These are phyloP conservation scores for Sebastes cheni DNA, from an alignment of 2,797 vertebrate genomes.

Conservation along the genomic window DNA sequence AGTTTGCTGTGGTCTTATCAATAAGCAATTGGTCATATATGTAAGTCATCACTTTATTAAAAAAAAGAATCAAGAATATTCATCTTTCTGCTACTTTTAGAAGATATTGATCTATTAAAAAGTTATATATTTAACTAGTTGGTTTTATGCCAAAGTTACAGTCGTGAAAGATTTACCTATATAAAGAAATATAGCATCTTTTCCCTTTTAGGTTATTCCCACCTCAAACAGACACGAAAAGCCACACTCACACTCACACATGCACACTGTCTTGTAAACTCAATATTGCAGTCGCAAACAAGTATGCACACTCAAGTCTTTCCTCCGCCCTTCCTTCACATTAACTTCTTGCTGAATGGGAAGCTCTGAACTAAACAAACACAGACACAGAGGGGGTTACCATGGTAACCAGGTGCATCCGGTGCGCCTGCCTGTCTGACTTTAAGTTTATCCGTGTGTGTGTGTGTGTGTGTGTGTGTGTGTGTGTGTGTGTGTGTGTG, in stretches of 20 bases:
- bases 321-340: slow-evolving; percentile 1
- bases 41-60: neutral
- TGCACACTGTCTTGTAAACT: neutral
- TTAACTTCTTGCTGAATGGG: slow-evolving; percentile 49
- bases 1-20: neutral
- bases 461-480: neutral
- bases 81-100: neutral
- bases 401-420: slow-evolving; percentile 43
- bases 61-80: neutral
- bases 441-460: neutral
- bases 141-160: neutral
- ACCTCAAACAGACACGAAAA: neutral
- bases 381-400: slow-evolving; percentile 26
- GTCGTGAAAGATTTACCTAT: neutral
- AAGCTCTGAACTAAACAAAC: slow-evolving; percentile 12
- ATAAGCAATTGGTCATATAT: neutral
- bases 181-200: neutral
- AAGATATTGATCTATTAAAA: neutral
- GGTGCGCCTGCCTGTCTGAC: neutral
- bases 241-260: too few species aligned
- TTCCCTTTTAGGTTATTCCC: neutral
- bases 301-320: slow-evolving; percentile 12
- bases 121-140: neutral
- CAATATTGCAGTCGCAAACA: neutral
- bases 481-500: neutral